Conservation (phyloP, 1,140 invertebrate genomes). For the Caenorhabditis latens region DNA sequence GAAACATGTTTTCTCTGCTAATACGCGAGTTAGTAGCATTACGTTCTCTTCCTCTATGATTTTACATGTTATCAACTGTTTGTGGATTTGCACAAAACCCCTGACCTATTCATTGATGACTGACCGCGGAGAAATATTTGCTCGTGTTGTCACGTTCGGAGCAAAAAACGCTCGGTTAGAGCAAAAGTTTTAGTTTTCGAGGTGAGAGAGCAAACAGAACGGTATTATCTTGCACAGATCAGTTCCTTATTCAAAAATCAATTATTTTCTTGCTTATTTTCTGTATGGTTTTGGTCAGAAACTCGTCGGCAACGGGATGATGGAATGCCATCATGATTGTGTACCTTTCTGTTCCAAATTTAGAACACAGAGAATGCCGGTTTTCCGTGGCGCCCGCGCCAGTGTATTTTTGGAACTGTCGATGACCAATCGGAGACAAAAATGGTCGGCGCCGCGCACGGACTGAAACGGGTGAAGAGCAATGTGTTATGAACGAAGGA, state of each 20-base stretch:
- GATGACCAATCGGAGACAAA: slow-evolving; percentile 37
- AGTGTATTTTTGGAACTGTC: slow-evolving; percentile 41
- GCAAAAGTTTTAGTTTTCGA: slow-evolving; percentile 3
- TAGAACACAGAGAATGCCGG: slow-evolving; percentile 28
- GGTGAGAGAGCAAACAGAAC: slow-evolving; percentile 13
- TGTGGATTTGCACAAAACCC: not conserved
- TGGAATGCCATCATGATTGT: slow-evolving; percentile 47
- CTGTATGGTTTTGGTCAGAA: not conserved
- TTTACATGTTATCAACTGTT: not conserved
- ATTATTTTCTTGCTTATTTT: not conserved
- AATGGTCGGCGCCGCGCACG: not conserved
- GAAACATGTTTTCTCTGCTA: slow-evolving; percentile 42
- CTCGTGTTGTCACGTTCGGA: slow-evolving; percentile 54
- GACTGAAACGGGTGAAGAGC: slow-evolving; percentile 38
- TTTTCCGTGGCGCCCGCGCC: slow-evolving; percentile 50
- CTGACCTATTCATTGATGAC: slow-evolving; percentile 41
- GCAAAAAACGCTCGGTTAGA: not conserved
- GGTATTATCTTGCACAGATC: slow-evolving; percentile 25
- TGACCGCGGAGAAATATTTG: slow-evolving; percentile 3
- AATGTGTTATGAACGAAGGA: not conserved
- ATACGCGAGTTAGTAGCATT: slow-evolving; percentile 1
- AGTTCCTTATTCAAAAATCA: slow-evolving; percentile 49
- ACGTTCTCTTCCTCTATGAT: not conserved
- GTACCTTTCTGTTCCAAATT: slow-evolving; percentile 32
- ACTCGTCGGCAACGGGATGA: not conserved